Conservation (phyloP, 2,113 vertebrate genomes). For the Axis porcinus region DNA sequence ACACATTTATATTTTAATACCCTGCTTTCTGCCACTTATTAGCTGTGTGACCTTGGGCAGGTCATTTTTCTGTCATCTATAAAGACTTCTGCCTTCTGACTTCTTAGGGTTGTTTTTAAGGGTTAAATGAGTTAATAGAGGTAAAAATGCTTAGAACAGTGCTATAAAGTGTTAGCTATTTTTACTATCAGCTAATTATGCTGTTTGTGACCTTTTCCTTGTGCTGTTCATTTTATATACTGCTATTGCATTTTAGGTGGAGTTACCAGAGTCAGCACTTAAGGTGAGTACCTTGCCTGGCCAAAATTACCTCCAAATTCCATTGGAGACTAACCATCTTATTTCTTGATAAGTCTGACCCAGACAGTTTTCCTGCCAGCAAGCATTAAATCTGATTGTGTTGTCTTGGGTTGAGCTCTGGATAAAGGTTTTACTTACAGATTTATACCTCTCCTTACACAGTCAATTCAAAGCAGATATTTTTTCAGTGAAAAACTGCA, state of each 20-base stretch:
- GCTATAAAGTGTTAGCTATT: not conserved
- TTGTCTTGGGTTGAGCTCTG: not conserved
- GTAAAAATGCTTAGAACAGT: not conserved
- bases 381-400: slow-evolving; percentile 12
- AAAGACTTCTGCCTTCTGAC: not conserved
- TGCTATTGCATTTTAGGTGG: not conserved
- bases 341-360: slow-evolving; percentile 37
- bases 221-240: not conserved
- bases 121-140: not conserved
- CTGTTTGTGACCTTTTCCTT: not conserved
- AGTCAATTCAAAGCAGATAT: not conserved
- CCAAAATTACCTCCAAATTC: not conserved
- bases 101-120: not conserved
- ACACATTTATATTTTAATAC: not conserved
- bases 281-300: not conserved
- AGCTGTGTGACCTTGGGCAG: not conserved
- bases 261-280: not conserved
- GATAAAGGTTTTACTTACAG: not conserved
- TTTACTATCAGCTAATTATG: not conserved
- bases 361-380: not conserved
- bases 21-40: not conserved
- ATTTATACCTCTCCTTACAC: not conserved
- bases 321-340: not conserved
- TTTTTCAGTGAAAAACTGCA: slow-evolving; percentile 37
- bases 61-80: not conserved